A percentile compares a stretch with the other conserved stretches of the same genome.
phyloP scores from a whole-genome alignment of 2,113 vertebrate species.

The Siniperca knerii region DNA sequence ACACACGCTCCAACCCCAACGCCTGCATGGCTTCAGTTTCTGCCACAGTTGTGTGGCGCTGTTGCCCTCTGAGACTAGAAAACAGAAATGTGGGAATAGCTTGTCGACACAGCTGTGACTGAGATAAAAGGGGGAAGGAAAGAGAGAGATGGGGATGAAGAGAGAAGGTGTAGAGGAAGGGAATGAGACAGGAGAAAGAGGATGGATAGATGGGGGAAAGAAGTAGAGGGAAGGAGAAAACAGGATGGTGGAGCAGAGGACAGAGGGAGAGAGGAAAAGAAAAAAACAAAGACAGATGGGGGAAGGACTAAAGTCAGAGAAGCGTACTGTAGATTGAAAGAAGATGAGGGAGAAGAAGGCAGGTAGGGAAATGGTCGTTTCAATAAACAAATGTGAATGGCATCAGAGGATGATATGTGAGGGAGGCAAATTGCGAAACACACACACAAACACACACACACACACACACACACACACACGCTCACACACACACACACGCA shows the following conservation, averaged over 20 bases:
- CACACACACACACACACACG: background rate
- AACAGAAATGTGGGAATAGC: slow-evolving; percentile 20
- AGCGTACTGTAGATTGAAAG: background rate
- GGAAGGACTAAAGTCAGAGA: background rate
- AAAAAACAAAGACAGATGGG: background rate
- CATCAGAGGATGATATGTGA: slow-evolving; percentile 12
- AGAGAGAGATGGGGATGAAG: background rate
- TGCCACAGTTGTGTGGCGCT: background rate
- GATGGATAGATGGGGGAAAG: background rate
- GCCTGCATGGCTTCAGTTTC: background rate
- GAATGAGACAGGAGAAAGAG: background rate
- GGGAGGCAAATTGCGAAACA: slow-evolving; percentile 22
- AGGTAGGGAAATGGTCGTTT: background rate
- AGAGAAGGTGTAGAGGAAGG: background rate
- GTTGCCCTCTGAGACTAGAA: slow-evolving; percentile 2
- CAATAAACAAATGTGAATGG: slow-evolving; percentile 13
- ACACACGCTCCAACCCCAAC: background rate
- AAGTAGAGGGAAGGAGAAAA: background rate
- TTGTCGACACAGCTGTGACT: slow-evolving; percentile 29
- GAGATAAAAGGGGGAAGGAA: slow-evolving; percentile 25
- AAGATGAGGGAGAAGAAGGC: background rate
- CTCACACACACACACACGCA: background rate
- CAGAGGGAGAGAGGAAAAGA: background rate
- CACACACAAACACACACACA: background rate
- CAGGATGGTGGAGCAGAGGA: no score